Percentiles rank a stretch among this genome's conserved stretches.
These are phyloP conservation scores for Erpornis zantholeuca DNA, from an alignment of 2,113 vertebrate species.

Conservation along the genomic window DNA sequence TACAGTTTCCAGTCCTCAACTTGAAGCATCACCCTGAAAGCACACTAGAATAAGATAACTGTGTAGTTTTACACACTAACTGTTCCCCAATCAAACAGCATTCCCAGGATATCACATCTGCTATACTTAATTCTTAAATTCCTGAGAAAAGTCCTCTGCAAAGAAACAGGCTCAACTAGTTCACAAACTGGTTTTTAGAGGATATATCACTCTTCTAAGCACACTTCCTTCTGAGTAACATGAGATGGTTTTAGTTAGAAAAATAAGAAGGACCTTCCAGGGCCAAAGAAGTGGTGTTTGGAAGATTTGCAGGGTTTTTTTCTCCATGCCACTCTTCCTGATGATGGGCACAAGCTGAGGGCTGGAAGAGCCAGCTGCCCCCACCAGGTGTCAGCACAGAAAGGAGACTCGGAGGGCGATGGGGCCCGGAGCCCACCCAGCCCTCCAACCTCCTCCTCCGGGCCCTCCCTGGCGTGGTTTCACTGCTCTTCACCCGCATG, in stretches of 20 bases:
- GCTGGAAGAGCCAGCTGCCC: neutral
- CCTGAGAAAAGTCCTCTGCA: neutral
- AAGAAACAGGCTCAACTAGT: neutral
- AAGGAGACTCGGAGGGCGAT: accelerated
- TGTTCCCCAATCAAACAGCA: neutral
- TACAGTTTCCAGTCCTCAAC: neutral
- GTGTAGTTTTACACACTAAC: neutral
- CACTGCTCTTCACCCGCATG: neutral
- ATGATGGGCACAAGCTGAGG: accelerated
- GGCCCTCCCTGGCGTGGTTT: accelerated
- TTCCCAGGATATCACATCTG: neutral
- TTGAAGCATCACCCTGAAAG: neutral
- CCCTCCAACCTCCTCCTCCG: accelerated
- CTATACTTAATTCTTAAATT: neutral
- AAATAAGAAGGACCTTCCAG: neutral
- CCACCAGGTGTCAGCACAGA: neutral
- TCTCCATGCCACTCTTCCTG: accelerated
- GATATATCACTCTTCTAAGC: neutral
- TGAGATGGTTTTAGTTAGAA: neutral
- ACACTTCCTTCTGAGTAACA: neutral
- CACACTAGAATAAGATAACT: neutral
- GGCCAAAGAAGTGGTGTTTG: neutral
- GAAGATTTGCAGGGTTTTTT: neutral
- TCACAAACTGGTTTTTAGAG: neutral
- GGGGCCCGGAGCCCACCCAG: accelerated